These are phyloP conservation scores for Cyrtodaria siliqua DNA, from an alignment of 2,888 invertebrate genomes.

Conservation along the genomic window DNA sequence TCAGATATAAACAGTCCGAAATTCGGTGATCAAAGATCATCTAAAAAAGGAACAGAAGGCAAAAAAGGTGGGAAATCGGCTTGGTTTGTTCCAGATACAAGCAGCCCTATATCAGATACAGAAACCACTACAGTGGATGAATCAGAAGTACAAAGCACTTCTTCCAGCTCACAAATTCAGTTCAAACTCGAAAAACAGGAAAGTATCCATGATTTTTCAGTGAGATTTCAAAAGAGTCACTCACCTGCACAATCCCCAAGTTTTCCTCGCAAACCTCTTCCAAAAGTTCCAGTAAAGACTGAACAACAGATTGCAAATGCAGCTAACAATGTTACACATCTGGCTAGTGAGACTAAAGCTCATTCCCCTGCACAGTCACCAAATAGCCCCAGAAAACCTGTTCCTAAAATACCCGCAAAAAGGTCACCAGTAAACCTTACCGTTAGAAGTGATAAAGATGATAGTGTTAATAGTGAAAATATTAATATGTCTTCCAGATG, in stretches of 20 bases:
- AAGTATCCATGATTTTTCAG: slow-evolving; percentile 9
- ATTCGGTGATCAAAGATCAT: not conserved
- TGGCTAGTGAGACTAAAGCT: not conserved
- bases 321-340: too few relatives aligned
- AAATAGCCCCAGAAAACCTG: slow-evolving; percentile 38
- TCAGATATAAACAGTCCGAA: too few relatives aligned
- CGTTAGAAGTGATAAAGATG: not conserved
- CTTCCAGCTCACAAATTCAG: slow-evolving; percentile 15
- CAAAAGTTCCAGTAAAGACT: slow-evolving; percentile 34
- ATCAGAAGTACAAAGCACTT: not conserved
- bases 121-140: not conserved
- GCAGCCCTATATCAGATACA: not conserved
- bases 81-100: slow-evolving; percentile 29
- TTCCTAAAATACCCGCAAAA: slow-evolving; percentile 41
- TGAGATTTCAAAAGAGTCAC: slow-evolving; percentile 3
- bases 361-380: slow-evolving; percentile 43
- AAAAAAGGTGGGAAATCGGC: slow-evolving; percentile 35
- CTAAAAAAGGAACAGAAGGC: slow-evolving; percentile 4
- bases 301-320: too few relatives aligned
- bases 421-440: not conserved
- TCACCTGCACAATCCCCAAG: slow-evolving; percentile 41
- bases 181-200: slow-evolving; percentile 22
- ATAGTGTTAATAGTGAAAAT: not conserved
- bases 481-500: slow-evolving; percentile 9
- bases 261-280: slow-evolving; percentile 41